A percentile compares a stretch with the other conserved stretches of the same genome.
phyloP scores from a whole-genome alignment of 2,797 vertebrate genomes.

The Fistularia commersonii region DNA sequence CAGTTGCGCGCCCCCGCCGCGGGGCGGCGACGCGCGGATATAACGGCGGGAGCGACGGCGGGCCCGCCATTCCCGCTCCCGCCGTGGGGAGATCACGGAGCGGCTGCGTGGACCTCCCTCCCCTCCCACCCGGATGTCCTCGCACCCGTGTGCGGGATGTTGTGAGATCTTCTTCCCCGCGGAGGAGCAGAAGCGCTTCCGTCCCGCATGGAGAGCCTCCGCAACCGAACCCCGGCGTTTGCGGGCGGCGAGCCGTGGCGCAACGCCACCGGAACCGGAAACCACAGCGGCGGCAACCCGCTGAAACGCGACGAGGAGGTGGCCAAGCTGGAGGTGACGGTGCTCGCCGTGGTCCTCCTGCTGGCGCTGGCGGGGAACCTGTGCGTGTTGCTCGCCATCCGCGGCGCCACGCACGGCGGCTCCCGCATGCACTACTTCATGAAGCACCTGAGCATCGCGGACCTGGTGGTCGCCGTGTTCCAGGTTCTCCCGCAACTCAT shows the following conservation, averaged over 20 bases:
- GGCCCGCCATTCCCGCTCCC: neutral
- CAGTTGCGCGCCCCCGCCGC: too few species aligned
- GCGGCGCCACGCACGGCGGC: slow-evolving; percentile 86
- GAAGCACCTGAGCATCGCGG: slow-evolving; percentile 94
- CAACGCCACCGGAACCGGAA: slow-evolving; percentile 58
- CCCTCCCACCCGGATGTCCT: neutral
- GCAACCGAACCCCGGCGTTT: slow-evolving; percentile 61
- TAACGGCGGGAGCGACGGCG: too few species aligned
- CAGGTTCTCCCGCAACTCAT: slow-evolving; percentile 94
- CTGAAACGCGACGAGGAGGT: slow-evolving; percentile 86
- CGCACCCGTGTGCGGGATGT: neutral
- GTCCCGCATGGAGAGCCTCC: slow-evolving; percentile 66
- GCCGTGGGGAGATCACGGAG: neutral
- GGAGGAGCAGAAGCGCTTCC: too few species aligned
- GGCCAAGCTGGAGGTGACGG: slow-evolving; percentile 89
- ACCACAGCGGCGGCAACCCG: slow-evolving; percentile 79
- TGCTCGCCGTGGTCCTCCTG: slow-evolving; percentile 85
- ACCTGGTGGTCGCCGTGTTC: slow-evolving; percentile 90
- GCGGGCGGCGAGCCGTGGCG: slow-evolving; percentile 66
- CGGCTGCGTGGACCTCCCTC: neutral
- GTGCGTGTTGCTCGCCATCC: slow-evolving; percentile 89
- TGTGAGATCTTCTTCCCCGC: too few species aligned
- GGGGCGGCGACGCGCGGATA: too few species aligned
- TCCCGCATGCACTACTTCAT: slow-evolving; percentile 96
- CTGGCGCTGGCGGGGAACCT: slow-evolving; percentile 87